These are phyloP conservation scores for Tenthredo scrophulariae DNA, from an alignment of 2,888 invertebrate species.

Conservation along the genomic window DNA sequence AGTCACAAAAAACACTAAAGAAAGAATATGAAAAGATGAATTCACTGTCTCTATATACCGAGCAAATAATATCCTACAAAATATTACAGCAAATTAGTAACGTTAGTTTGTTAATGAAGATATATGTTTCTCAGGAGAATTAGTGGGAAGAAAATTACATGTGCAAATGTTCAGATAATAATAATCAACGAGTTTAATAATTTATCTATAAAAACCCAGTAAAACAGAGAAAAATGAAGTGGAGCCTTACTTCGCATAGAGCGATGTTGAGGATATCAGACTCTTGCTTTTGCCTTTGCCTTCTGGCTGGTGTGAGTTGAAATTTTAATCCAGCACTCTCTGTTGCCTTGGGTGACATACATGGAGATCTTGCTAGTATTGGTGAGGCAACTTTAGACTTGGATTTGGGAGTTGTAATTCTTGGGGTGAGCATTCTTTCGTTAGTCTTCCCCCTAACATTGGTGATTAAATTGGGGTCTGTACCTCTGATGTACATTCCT, in stretches of 20 bases:
- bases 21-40: background rate
- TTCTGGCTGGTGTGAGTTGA: conserved; percentile 60
- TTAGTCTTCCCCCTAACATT: conserved; percentile 65
- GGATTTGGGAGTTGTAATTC: conserved; percentile 49
- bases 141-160: background rate
- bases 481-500: conserved; percentile 70
- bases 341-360: background rate
- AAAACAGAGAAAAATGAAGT: no score
- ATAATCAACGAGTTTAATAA: background rate
- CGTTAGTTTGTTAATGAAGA: conserved; percentile 12
- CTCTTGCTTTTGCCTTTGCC: background rate
- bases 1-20: background rate
- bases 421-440: conserved; percentile 65
- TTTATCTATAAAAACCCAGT: background rate
- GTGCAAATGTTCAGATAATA: background rate
- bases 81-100: background rate
- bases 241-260: conserved; percentile 28
- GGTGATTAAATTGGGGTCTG: conserved; percentile 67
- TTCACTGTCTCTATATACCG: background rate
- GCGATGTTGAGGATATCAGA: conserved; percentile 28
- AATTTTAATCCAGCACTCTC: conserved; percentile 59
- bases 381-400: conserved; percentile 45
- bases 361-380: conserved; percentile 32
- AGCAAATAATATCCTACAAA: background rate
- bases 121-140: background rate